A percentile compares a stretch with the other conserved stretches of the same genome.
phyloP scores from a whole-genome alignment of 30 jellyfish, hydroid and myxozoan species.

The Chrysaora quinquecirrha region DNA sequence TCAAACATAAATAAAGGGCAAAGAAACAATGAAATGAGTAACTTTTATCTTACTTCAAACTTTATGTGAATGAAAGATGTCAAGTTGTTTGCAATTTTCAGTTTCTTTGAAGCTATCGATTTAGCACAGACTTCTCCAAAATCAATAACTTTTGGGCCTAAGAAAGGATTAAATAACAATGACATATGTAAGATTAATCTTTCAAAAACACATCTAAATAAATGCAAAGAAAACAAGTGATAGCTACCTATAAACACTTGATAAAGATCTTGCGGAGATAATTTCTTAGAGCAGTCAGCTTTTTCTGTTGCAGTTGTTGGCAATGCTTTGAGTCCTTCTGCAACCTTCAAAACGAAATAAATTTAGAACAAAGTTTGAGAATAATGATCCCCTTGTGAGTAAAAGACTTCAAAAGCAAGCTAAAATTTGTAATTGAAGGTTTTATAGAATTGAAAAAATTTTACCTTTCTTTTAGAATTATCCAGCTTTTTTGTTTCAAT shows the following conservation, averaged over 20 bases:
- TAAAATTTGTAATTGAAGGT: background rate
- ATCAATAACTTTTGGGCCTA: slow-evolving; percentile 75
- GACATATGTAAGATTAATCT: no score
- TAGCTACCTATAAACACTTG: slow-evolving; percentile 80
- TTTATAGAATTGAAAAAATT: no score
- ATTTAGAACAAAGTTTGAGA: background rate
- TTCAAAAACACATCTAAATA: no score
- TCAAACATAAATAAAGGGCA: no score
- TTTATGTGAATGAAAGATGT: slow-evolving; percentile 31
- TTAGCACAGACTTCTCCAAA: slow-evolving; percentile 88
- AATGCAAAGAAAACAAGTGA: no score
- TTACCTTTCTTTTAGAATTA: slow-evolving; percentile 4
- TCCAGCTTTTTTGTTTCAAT: slow-evolving; percentile 2
- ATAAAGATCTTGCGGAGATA: slow-evolving; percentile 85
- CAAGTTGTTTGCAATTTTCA: slow-evolving; percentile 77
- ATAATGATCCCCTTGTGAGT: background rate
- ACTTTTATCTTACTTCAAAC: slow-evolving; percentile 69
- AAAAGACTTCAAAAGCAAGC: background rate
- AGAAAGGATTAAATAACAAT: no score
- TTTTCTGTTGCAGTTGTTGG: slow-evolving; percentile 75
- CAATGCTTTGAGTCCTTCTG: slow-evolving; percentile 87
- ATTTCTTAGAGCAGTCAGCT: slow-evolving; percentile 53
- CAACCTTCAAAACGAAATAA: slow-evolving; percentile 18
- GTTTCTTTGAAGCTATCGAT: slow-evolving; percentile 64
- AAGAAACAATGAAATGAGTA: no score